Evolutionary conservation across 2,888 invertebrate genomes (phyloP), one percentile per base, ranked within the genome.

Genomic region (Plutella xylostella): DNA sequence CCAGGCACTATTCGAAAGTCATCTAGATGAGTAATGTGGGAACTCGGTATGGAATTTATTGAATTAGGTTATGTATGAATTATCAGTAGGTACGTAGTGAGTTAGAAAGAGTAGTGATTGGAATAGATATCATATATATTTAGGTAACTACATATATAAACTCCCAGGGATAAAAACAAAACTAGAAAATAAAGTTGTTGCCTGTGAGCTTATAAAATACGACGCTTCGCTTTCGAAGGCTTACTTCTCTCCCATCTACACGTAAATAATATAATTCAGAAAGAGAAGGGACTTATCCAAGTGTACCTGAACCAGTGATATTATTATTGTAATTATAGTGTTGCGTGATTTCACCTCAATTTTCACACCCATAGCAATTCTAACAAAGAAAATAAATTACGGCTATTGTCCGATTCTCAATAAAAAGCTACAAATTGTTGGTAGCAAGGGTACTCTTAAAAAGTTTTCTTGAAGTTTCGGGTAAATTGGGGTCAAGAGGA

Each of bases 341-440:
- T 5, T 5, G 11, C 6, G 11, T 11, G 6, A 5, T 25, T 7
- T 7, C 5, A 25, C 25, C 6, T 5, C 25, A 25, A 7, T 25
- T 30, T 30, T 30, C 30, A 3, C 14, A 4, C n/a, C 3, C 12
- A 30, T n/a, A 30, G 30, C 7, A 15, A 11, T 33, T 15, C 17
- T 33, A 17, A 17, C 2, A 33, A 46, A 50, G 56, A 50, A 25
- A 42, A 39, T 52, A 66, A 67, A 68, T 69, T 65, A 60, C 48
- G 53, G 46, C 63, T 50, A 69, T 73, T 73, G 72, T 72, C 54
- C 58, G 53, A 49, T 59, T 51, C 54, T 58, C 51, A 55, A 56
- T 45, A 54, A 63, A 64, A 58, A 60, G 52, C 56, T 53, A 51
- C 51, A 54, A 57, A 60, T 61, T 43, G 52, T 56, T 53, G 55